These are phyloP conservation scores for Lepus oiostolus DNA, from an alignment of 2,797 vertebrate genomes.

Conservation along the genomic window DNA sequence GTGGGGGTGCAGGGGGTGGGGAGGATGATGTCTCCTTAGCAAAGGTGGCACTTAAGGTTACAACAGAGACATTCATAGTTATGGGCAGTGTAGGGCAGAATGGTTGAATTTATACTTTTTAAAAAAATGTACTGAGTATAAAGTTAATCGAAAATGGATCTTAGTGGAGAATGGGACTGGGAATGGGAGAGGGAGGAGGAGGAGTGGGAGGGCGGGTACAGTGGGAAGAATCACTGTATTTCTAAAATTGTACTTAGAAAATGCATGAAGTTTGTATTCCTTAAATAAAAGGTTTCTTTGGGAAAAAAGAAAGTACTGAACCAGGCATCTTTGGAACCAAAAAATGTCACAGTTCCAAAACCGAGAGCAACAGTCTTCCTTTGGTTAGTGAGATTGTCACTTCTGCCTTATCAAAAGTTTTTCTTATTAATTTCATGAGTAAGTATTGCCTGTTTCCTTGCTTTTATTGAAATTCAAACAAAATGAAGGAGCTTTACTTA, in stretches of 20 bases:
- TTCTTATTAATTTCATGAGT: constrained; percentile 23
- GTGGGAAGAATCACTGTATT: no score
- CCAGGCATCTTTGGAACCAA: not conserved
- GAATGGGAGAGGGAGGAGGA: no score
- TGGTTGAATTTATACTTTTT: not conserved
- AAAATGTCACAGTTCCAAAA: not conserved
- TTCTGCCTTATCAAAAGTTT: constrained; percentile 30
- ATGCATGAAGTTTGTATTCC: no score
- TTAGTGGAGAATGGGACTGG: no score
- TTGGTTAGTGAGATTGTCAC: not conserved
- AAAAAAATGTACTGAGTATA: not conserved
- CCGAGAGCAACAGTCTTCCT: not conserved
- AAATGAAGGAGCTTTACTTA: not conserved
- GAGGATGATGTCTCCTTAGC: not conserved
- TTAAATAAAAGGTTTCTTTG: no score
- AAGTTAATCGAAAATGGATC: no score
- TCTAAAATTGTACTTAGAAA: no score
- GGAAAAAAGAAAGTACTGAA: not conserved
- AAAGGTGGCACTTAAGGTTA: constrained; percentile 16
- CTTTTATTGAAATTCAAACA: constrained; percentile 47
- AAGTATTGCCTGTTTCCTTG: not conserved
- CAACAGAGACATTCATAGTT: not conserved
- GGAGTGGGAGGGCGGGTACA: no score
- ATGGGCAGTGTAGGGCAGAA: not conserved
- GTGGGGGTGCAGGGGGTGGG: not conserved